Conservation (phyloP, 2,797 vertebrate genomes). For the Bradypodion ventrale region DNA sequence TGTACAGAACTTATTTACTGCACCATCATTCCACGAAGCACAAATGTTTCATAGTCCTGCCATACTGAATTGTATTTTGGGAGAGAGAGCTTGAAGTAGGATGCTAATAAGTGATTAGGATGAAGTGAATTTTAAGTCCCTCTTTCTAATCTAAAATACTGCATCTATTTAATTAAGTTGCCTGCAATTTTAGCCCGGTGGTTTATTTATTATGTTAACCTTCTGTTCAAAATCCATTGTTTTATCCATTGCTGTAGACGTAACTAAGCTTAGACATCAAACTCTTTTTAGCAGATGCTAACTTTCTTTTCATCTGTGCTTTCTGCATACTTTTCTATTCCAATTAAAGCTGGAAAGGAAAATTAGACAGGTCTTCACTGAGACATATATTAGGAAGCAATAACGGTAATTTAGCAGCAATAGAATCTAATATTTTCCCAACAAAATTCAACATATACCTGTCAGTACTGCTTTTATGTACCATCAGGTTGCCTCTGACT, state of each 20-base stretch:
- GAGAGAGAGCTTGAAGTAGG: constrained; percentile 18
- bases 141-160: constrained; percentile 1
- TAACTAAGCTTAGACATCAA: constrained; percentile 39
- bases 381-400: not conserved
- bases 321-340: constrained; percentile 27
- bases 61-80: constrained; percentile 23
- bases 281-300: constrained; percentile 2
- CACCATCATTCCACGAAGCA: not conserved
- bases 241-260: constrained; percentile 27
- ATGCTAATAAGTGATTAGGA: constrained; percentile 41
- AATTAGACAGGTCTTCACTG: not conserved
- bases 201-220: constrained; percentile 17
- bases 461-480: not conserved
- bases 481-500: no score
- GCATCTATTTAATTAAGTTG: constrained; percentile 18
- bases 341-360: constrained; percentile 6
- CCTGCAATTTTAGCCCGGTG: constrained; percentile 7
- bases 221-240: constrained; percentile 38
- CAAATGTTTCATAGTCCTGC: not conserved
- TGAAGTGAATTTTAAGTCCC: constrained; percentile 10
- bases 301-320: constrained; percentile 20
- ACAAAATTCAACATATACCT: not conserved
- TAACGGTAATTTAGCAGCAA: not conserved
- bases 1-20: not conserved
- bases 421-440: not conserved